Evolutionary conservation across 2,888 invertebrate species (phyloP).

Genomic region (Camponotus fellah): DNA sequence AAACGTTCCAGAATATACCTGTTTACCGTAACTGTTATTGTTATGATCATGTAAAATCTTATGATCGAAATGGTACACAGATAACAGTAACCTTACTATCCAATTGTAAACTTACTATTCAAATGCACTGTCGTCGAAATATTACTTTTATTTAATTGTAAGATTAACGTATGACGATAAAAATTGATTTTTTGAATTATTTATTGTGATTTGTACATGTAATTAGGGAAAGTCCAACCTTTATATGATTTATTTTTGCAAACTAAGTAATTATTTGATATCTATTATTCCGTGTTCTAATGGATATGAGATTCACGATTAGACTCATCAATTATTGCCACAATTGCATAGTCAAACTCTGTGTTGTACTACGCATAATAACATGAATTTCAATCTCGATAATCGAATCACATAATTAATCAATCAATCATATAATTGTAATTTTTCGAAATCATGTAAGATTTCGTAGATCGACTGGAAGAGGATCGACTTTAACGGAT

Average conservation of each 20-base stretch:
- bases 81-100: conserved; percentile 16
- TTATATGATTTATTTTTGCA: not conserved
- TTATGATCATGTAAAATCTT: conserved; percentile 19
- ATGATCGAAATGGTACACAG: conserved; percentile 6
- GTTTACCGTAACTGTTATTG: conserved; percentile 28
- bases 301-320: conserved; percentile 39
- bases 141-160: not conserved
- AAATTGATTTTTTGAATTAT: not conserved
- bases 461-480: not conserved
- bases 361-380: conserved; percentile 50
- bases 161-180: not conserved
- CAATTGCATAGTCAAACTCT: conserved; percentile 47
- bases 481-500: no score
- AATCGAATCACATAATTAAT: conserved; percentile 21
- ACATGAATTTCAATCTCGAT: conserved; percentile 39
- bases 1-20: conserved; percentile 3
- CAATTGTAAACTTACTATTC: not conserved
- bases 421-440: conserved; percentile 13
- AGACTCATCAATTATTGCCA: conserved; percentile 35
- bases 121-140: not conserved
- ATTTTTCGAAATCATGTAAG: conserved; percentile 3
- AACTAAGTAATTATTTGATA: conserved; percentile 30
- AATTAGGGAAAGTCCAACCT: not conserved
- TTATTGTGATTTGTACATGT: not conserved
- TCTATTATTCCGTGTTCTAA: conserved; percentile 8